Evolutionary conservation across 1,140 invertebrate genomes (phyloP).

Genomic region (Arctopsyche grandis): DNA sequence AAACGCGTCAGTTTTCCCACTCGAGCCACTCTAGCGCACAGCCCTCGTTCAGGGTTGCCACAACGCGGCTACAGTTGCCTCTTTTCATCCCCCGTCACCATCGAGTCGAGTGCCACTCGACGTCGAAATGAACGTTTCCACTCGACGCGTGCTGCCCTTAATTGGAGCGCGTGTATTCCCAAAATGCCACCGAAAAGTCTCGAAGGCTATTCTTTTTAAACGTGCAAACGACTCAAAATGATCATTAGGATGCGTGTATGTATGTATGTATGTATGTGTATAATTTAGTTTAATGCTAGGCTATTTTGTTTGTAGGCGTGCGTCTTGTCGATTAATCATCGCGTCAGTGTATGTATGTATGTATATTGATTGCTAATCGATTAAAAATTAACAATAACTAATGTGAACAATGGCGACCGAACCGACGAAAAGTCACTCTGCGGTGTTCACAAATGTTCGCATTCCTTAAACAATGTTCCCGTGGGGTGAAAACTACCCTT

Average conservation of each 20-base stretch:
- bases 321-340: constrained; percentile 19
- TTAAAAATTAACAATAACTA: constrained; percentile 41
- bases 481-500: constrained; percentile 42
- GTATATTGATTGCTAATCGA: constrained; percentile 34
- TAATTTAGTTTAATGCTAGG: no score
- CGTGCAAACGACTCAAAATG: no score
- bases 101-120: constrained; percentile 4
- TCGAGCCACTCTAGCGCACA: not conserved
- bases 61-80: constrained; percentile 13
- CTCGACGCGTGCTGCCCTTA: not conserved
- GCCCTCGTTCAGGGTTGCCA: not conserved
- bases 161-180: not conserved
- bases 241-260: no score
- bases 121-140: not conserved
- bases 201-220: no score
- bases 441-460: constrained; percentile 37
- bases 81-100: not conserved
- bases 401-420: constrained; percentile 19
- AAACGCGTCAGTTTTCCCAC: constrained; percentile 13
- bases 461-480: constrained; percentile 32
- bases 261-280: no score
- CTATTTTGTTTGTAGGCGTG: no score
- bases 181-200: no score
- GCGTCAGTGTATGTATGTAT: not conserved
- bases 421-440: constrained; percentile 30